phyloP scores from a whole-genome alignment of 2,797 vertebrate genomes.

The Euthynnus affinis region DNA sequence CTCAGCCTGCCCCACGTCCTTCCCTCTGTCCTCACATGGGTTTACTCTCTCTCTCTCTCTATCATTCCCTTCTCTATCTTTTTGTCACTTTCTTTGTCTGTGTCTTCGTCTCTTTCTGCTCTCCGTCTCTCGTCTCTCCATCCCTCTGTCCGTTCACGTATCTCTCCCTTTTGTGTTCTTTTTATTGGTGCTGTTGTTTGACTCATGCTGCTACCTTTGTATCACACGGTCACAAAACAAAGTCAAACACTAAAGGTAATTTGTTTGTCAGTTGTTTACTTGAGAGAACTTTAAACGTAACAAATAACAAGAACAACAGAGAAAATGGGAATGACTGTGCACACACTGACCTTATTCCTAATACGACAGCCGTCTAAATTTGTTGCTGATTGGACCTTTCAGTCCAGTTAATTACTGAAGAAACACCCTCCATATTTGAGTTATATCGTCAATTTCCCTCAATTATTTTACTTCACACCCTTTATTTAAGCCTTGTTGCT shows the following conservation, averaged over 20 bases:
- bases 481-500: conserved; percentile 13
- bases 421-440: rapidly evolving
- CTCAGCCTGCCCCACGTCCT: conserved; percentile 48
- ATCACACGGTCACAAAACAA: conserved; percentile 40
- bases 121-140: neutral
- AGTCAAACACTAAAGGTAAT: conserved; percentile 58
- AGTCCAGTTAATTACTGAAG: neutral
- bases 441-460: neutral
- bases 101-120: conserved; percentile 23
- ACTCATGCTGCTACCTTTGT: conserved; percentile 27
- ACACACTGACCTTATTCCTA: no score
- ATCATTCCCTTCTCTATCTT: conserved; percentile 6
- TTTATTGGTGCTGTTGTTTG: conserved; percentile 26
- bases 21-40: conserved; percentile 55
- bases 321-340: no score
- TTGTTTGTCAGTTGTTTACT: conserved; percentile 40
- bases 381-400: neutral
- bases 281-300: conserved; percentile 9
- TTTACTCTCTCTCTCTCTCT: conserved; percentile 25
- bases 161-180: conserved; percentile 15
- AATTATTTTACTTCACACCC: neutral
- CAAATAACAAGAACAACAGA: no score
- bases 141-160: conserved; percentile 3
- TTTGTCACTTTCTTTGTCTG: neutral
- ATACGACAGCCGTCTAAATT: no score